These are phyloP conservation scores for Cololabis saira DNA, from an alignment of 2,113 vertebrate species.

Conservation along the genomic window DNA sequence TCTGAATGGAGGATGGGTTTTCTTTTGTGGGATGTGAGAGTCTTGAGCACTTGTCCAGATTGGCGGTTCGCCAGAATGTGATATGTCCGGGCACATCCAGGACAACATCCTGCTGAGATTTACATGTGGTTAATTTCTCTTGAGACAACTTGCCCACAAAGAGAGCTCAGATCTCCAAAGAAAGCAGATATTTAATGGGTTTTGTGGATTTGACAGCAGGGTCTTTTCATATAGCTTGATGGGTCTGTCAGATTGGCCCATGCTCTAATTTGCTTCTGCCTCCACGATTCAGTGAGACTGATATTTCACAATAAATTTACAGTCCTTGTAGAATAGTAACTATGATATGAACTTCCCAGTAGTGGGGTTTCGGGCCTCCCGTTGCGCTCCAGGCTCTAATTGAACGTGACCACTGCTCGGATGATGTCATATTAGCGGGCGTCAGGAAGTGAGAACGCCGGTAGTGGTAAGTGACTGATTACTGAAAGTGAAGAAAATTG, in stretches of 20 bases:
- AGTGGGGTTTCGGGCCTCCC: slow-evolving; percentile 48
- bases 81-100: slow-evolving; percentile 63
- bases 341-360: slow-evolving; percentile 62
- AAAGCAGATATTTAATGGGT: slow-evolving; percentile 61
- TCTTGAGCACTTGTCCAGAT: slow-evolving; percentile 11
- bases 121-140: slow-evolving; percentile 62
- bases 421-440: slow-evolving; percentile 63
- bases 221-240: slow-evolving; percentile 57
- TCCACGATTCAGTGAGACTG: slow-evolving; percentile 53
- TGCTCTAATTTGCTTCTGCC: slow-evolving; percentile 70
- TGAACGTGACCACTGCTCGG: slow-evolving; percentile 52
- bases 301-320: slow-evolving; percentile 58
- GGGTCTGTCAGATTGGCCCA: slow-evolving; percentile 63
- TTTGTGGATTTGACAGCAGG: slow-evolving; percentile 50
- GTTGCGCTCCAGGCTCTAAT: slow-evolving; percentile 51
- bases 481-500: slow-evolving; percentile 24
- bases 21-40: slow-evolving; percentile 50
- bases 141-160: slow-evolving; percentile 38
- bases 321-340: slow-evolving; percentile 48
- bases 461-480: slow-evolving; percentile 40
- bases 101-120: slow-evolving; percentile 62
- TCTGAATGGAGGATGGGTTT: slow-evolving; percentile 4
- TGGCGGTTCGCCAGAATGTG: slow-evolving; percentile 39
- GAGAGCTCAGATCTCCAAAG: slow-evolving; percentile 37
- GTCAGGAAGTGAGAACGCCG: slow-evolving; percentile 41